Evolutionary conservation across 2,797 vertebrate species (phyloP), one percentile per base, ranked within the genome.

Genomic region (Chelmon rostratus): DNA sequence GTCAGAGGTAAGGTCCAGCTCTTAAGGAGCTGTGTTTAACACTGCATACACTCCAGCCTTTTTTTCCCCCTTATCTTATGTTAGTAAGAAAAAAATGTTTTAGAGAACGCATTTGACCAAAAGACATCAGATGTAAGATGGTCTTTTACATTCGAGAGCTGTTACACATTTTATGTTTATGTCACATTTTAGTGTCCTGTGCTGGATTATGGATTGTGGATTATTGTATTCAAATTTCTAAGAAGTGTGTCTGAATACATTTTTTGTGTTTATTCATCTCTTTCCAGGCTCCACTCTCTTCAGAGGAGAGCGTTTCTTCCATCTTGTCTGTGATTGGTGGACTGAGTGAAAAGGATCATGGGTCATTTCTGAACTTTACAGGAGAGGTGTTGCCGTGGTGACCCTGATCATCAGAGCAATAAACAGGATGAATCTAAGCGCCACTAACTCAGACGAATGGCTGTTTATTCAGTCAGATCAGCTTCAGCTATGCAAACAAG

Each of bases 331-430:
- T 96, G 77, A 94, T 96, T 71, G 93, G 93, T 12, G 90, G 87
- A n/a, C 91, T 97, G 5, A 91, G 91, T 23, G 93, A 95, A 82
- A 95, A 95, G 50, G 91, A 96, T 84, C 94, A 95, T 0, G 94
- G 96, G 19, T 94, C 91, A 54, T 97, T 96, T 91, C 84, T 96
- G 63, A 91, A 94, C 81, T 94, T 92, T 77, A 95, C 93, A 65
- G 94, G 95, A 70, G 93, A 96, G 78, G 73, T 79, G 28, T 82
- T 95, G 9, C 96, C 95, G 0, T 96, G 95, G 96, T 96, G 88
- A 95, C 37, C 19, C 11, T 16, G n/a, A 28, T 53, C 52, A 62
- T 40, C 42, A 52, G 21, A 58, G 46, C 37, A 33, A 76, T 35
- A 23, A 80, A 28, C 53, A 38, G 35, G 9, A 52, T 52, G 11